Percentiles rank a stretch among this genome's conserved stretches.
Conservation (phyloP, 2,113 vertebrate genomes). For the Engystomops pustulosus region DNA sequence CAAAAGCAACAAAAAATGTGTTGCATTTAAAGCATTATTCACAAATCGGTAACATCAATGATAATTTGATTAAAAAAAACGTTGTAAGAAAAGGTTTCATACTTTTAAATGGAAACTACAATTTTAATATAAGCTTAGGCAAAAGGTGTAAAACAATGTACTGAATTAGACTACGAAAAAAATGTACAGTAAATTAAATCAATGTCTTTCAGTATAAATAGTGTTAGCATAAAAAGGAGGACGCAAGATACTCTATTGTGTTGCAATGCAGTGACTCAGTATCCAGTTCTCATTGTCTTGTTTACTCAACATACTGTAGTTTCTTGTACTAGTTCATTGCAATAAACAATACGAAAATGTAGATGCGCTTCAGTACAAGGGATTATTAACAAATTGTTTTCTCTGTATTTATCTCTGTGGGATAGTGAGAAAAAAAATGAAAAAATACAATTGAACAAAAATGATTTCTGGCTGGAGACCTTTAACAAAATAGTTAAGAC, state of each 20-base stretch:
- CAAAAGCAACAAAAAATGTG: too few relatives aligned
- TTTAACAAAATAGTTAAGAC: slow-evolving; percentile 24
- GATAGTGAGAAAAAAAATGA: slow-evolving; percentile 17
- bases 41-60: too few relatives aligned
- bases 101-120: too few relatives aligned
- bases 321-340: slow-evolving; percentile 37
- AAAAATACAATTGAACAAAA: slow-evolving; percentile 42
- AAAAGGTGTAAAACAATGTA: background rate
- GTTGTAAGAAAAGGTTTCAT: too few relatives aligned
- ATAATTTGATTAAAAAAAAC: too few relatives aligned
- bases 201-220: background rate
- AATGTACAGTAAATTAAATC: background rate
- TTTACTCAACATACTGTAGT: background rate
- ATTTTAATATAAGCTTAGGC: background rate
- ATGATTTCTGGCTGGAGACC: slow-evolving; percentile 46
- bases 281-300: background rate
- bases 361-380: slow-evolving; percentile 31
- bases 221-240: background rate
- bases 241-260: background rate
- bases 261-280: background rate
- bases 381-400: slow-evolving; percentile 50
- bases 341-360: slow-evolving; percentile 46
- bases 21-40: too few relatives aligned
- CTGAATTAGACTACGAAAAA: background rate
- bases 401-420: slow-evolving; percentile 53